Conservation (phyloP, 2,113 vertebrate species). For the Oreotrochilus melanogaster region DNA sequence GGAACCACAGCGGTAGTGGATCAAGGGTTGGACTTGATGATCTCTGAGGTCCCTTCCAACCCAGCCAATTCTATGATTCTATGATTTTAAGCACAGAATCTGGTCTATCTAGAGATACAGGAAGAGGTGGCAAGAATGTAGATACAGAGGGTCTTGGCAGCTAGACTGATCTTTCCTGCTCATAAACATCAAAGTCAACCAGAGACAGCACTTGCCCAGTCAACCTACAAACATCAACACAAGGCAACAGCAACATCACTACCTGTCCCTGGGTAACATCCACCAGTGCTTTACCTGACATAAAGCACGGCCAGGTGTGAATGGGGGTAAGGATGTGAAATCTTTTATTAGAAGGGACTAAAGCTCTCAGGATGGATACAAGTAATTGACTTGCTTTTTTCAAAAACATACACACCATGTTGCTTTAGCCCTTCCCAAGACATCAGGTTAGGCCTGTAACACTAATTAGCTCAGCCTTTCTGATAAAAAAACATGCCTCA, state of each 20-base stretch:
- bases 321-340: rapidly evolving
- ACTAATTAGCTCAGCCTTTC: background rate
- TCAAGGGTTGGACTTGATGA: too few species aligned
- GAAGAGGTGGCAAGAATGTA: background rate
- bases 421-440: background rate
- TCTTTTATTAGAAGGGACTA: background rate
- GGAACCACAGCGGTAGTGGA: too few species aligned
- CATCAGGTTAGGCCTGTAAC: background rate
- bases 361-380: background rate
- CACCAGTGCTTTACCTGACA: background rate
- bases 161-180: background rate
- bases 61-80: too few species aligned
- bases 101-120: background rate
- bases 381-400: background rate
- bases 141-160: background rate
- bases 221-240: background rate
- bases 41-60: too few species aligned
- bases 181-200: too few species aligned
- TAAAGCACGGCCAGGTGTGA: rapidly evolving
- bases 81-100: background rate
- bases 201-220: background rate
- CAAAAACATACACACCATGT: background rate
- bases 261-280: background rate
- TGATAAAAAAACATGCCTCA: background rate
- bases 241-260: background rate